Conservation (phyloP, 1,140 invertebrate species). For the Condylostylus longicornis region DNA sequence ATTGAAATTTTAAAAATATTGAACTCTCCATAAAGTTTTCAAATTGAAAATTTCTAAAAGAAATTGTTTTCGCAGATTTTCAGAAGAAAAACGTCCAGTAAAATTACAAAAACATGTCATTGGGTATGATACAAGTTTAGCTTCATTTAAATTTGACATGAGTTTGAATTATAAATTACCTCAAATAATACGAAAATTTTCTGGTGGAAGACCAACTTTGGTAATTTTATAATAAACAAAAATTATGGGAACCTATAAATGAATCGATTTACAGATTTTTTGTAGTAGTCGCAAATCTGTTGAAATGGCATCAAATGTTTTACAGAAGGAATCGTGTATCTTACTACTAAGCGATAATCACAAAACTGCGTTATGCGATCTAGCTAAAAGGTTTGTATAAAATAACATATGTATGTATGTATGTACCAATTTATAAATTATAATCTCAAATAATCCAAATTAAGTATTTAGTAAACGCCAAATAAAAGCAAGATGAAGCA, state of each 20-base stretch:
- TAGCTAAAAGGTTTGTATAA: conserved; percentile 1
- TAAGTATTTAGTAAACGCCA: too few species aligned
- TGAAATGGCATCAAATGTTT: conserved; percentile 41
- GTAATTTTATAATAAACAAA: conserved; percentile 33
- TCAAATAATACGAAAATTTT: conserved; percentile 51
- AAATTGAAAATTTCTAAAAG: too few species aligned
- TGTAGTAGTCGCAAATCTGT: conserved; percentile 63
- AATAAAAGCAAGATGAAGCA: too few species aligned
- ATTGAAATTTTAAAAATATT: too few species aligned
- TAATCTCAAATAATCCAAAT: too few species aligned
- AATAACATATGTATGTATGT: not conserved
- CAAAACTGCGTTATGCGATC: conserved; percentile 4
- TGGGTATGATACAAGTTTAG: conserved; percentile 40
- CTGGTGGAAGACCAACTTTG: conserved; percentile 55
- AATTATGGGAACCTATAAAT: not conserved
- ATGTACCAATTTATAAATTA: not conserved
- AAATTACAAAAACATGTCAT: conserved; percentile 54
- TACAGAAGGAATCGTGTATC: not conserved
- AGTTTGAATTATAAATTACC: conserved; percentile 57
- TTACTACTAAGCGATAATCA: conserved; percentile 2
- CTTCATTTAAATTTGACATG: conserved; percentile 61
- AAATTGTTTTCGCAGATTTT: conserved; percentile 12
- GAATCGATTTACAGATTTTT: conserved; percentile 42
- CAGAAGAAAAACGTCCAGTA: conserved; percentile 55
- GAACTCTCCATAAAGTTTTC: too few species aligned